These are phyloP conservation scores for Hemithea aestivaria DNA, from an alignment of 2,888 invertebrate species.

Conservation along the genomic window DNA sequence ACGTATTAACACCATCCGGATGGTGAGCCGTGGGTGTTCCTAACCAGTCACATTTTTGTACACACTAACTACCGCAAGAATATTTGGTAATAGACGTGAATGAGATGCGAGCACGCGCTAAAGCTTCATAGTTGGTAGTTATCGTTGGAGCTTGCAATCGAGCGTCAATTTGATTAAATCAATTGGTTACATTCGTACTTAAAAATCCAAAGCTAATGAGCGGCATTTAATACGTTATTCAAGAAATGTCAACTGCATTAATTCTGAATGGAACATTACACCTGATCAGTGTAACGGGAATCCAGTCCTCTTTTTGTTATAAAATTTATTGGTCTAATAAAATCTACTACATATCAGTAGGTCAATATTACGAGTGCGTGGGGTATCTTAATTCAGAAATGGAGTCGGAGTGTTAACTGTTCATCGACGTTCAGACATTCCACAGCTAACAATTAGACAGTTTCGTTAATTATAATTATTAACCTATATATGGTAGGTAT, in stretches of 20 bases:
- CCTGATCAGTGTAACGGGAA: slow-evolving; percentile 47
- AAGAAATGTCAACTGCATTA: neutral
- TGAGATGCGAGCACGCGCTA: slow-evolving; percentile 35
- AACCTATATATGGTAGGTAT: too few relatives aligned
- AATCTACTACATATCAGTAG: slow-evolving; percentile 35
- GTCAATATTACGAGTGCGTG: slow-evolving; percentile 30
- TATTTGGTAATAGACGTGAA: slow-evolving; percentile 55
- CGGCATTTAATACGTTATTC: neutral
- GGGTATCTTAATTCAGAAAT: slow-evolving; percentile 29
- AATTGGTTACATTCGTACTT: slow-evolving; percentile 8
- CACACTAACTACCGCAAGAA: slow-evolving; percentile 54
- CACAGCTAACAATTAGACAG: neutral
- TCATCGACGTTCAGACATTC: slow-evolving; percentile 13
- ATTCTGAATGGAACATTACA: slow-evolving; percentile 29
- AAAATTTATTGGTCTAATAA: slow-evolving; percentile 41
- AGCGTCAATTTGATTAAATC: slow-evolving; percentile 16
- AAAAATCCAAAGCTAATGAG: too few relatives aligned
- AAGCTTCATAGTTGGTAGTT: slow-evolving; percentile 22
- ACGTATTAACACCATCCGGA: slow-evolving; percentile 69
- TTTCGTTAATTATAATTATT: neutral
- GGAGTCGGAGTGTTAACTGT: slow-evolving; percentile 23
- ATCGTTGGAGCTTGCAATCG: slow-evolving; percentile 15
- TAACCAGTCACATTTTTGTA: slow-evolving; percentile 61
- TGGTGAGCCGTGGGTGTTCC: slow-evolving; percentile 72
- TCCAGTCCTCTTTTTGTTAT: slow-evolving; percentile 40